Conservation (phyloP, 2,888 invertebrate genomes). For the Hypena proboscidalis region DNA sequence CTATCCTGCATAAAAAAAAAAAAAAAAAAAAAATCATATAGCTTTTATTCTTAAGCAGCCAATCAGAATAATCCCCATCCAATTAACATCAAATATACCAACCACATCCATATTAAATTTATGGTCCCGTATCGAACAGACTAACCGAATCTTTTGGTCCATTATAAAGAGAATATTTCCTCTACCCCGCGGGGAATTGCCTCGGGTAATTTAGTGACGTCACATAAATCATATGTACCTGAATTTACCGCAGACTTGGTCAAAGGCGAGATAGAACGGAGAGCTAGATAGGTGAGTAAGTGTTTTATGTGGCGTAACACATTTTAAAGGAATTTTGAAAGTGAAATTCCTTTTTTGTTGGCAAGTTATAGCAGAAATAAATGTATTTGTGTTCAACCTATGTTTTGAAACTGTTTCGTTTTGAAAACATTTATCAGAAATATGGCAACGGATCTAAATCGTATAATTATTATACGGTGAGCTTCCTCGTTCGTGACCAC, state of each 20-base stretch:
- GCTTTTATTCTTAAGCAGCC: too few species aligned
- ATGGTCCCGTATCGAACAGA: conserved; percentile 42
- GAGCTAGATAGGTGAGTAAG: conserved; percentile 28
- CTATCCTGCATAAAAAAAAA: too few species aligned
- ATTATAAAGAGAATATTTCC: conserved; percentile 52
- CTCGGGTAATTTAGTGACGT: conserved; percentile 48
- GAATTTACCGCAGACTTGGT: conserved; percentile 38
- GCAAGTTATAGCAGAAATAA: too few species aligned
- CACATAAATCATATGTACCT: conserved; percentile 48
- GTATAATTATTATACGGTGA: too few species aligned
- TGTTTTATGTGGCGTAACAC: conserved; percentile 37
- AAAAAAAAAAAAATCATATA: too few species aligned
- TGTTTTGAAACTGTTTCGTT: too few species aligned
- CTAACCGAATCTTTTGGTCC: conserved; percentile 37
- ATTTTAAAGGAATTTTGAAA: neutral
- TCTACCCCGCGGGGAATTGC: conserved; percentile 43
- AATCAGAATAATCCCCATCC: too few species aligned
- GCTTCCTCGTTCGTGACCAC: too few species aligned
- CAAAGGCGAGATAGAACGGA: conserved; percentile 31
- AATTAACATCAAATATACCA: neutral
- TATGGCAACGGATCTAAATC: too few species aligned
- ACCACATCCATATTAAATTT: conserved; percentile 37
- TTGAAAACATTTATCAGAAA: too few species aligned
- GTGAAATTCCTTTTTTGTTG: too few species aligned
- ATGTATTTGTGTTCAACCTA: too few species aligned